Conservation (phyloP, 2,113 vertebrate species). For the Pituophis catenifer region DNA sequence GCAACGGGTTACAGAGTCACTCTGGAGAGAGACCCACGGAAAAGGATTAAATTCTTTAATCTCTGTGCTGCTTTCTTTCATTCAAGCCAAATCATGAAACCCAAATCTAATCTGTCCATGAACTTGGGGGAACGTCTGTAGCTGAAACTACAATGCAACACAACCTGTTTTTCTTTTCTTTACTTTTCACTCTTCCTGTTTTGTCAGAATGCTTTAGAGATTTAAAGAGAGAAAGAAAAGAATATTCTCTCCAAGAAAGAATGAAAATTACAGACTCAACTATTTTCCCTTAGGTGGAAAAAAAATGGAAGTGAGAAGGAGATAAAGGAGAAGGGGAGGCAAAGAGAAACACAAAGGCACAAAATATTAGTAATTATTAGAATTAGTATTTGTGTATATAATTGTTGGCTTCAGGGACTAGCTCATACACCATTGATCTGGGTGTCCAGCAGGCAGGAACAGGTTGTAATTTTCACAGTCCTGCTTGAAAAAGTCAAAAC, state of each 20-base stretch:
- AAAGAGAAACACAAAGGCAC: constrained; percentile 30
- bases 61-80: background rate
- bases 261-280: constrained; percentile 64
- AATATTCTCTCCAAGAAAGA: constrained; percentile 61
- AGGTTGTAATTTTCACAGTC: constrained; percentile 11
- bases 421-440: constrained; percentile 21
- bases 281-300: constrained; percentile 49
- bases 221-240: constrained; percentile 27
- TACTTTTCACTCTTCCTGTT: constrained; percentile 16
- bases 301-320: background rate
- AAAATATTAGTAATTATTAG: constrained; percentile 50
- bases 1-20: constrained; percentile 24
- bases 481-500: background rate
- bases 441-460: constrained; percentile 18
- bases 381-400: background rate
- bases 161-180: constrained; percentile 9
- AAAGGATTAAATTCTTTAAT: constrained; percentile 32
- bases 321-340: background rate
- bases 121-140: background rate
- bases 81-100: constrained; percentile 20
- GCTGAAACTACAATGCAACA: constrained; percentile 26
- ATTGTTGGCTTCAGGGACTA: constrained; percentile 40
- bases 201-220: constrained; percentile 53
- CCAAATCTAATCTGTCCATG: constrained; percentile 2
- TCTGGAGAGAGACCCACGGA: constrained; percentile 30